These are phyloP conservation scores for Ptilodon capucinus DNA, from an alignment of 2,888 invertebrate genomes.

Conservation along the genomic window DNA sequence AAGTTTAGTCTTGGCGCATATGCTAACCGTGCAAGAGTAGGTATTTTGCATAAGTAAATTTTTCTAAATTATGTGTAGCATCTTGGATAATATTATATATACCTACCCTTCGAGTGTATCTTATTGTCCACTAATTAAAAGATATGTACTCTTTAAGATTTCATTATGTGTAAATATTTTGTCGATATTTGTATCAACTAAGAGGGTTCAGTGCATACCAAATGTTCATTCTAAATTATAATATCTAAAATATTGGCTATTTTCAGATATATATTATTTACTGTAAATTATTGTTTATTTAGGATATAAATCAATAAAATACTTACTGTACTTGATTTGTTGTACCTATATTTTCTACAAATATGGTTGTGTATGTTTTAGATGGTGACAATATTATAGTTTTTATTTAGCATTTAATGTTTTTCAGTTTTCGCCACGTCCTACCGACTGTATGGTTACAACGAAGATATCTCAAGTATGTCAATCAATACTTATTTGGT, in stretches of 20 bases:
- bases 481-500: slow-evolving; percentile 50
- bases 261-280: slow-evolving; percentile 54
- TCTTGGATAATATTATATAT: slow-evolving; percentile 46
- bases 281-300: slow-evolving; percentile 45
- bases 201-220: slow-evolving; percentile 51
- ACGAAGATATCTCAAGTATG: slow-evolving; percentile 37
- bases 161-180: slow-evolving; percentile 57
- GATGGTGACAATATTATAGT: slow-evolving; percentile 47
- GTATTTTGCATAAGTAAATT: slow-evolving; percentile 25
- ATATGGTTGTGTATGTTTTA: slow-evolving; percentile 62
- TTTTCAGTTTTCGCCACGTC: slow-evolving; percentile 32
- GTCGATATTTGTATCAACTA: slow-evolving; percentile 48
- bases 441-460: slow-evolving; percentile 32
- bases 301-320: slow-evolving; percentile 28
- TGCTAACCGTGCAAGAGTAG: no score
- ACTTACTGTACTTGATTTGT: slow-evolving; percentile 30
- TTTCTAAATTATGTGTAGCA: slow-evolving; percentile 21
- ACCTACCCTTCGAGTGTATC: slow-evolving; percentile 51
- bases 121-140: slow-evolving; percentile 63
- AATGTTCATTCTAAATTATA: slow-evolving; percentile 55
- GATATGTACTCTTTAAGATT: slow-evolving; percentile 43
- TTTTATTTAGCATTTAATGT: slow-evolving; percentile 62
- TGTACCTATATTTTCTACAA: slow-evolving; percentile 43
- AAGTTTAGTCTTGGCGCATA: no score
- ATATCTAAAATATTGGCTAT: slow-evolving; percentile 52